These are phyloP conservation scores for Apus apus DNA, from an alignment of 2,113 vertebrate species.

Conservation along the genomic window DNA sequence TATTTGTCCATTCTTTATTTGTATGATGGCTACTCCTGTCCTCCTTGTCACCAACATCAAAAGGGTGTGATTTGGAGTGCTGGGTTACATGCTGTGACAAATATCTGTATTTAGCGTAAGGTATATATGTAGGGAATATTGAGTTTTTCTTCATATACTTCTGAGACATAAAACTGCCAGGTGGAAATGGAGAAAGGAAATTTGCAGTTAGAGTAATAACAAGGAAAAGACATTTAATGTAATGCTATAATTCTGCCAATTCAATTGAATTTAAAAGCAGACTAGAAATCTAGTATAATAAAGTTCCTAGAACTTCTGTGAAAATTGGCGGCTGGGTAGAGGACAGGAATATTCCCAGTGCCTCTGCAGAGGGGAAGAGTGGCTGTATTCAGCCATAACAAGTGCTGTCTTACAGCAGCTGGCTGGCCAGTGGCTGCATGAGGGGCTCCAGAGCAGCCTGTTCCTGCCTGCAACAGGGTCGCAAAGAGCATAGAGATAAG, in stretches of 20 bases:
- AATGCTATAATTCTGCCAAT: background rate
- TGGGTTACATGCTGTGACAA: background rate
- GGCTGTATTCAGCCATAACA: accelerated
- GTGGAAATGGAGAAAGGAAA: background rate
- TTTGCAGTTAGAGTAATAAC: background rate
- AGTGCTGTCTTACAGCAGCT: background rate
- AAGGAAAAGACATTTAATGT: background rate
- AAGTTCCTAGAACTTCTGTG: background rate
- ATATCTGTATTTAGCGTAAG: background rate
- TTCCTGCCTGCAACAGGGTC: accelerated
- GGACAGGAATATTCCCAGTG: background rate
- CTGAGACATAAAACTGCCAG: background rate
- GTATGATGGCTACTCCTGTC: background rate
- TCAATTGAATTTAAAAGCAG: background rate
- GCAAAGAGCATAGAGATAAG: background rate
- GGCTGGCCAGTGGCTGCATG: accelerated
- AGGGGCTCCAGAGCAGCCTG: background rate
- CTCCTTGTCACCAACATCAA: background rate
- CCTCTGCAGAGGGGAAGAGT: background rate
- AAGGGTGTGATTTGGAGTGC: background rate
- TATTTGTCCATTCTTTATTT: background rate
- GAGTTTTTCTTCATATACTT: background rate
- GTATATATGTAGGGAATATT: accelerated
- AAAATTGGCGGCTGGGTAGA: background rate
- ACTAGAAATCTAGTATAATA: background rate